Evolutionary conservation across 1,140 invertebrate genomes (phyloP).

Genomic region (Drosophila lowei): DNA sequence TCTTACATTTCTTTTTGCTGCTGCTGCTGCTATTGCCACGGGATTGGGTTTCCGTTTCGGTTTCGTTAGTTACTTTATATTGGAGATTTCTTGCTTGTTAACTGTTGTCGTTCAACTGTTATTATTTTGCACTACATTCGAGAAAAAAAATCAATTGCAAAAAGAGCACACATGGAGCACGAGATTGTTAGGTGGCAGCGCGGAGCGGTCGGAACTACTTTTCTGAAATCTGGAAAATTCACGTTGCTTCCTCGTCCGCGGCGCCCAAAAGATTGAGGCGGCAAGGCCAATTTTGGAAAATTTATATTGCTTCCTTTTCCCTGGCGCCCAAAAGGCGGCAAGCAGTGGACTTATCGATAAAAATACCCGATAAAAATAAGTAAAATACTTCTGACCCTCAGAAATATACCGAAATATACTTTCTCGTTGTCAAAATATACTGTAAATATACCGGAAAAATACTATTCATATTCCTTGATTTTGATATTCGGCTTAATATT

Average conservation of each 20-base stretch:
- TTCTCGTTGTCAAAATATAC: too few relatives aligned
- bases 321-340: too few relatives aligned
- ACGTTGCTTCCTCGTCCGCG: slow-evolving; percentile 11
- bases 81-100: slow-evolving; percentile 17
- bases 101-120: slow-evolving; percentile 37
- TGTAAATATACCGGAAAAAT: too few relatives aligned
- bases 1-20: slow-evolving; percentile 32
- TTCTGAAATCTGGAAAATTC: neutral
- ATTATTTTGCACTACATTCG: slow-evolving; percentile 47
- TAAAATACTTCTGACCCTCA: too few relatives aligned
- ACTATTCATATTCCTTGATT: too few relatives aligned
- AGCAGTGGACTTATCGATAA: too few relatives aligned
- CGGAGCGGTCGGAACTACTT: slow-evolving; percentile 56
- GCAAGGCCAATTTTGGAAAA: too few relatives aligned
- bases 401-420: too few relatives aligned
- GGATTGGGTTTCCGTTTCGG: too few relatives aligned
- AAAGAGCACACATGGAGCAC: slow-evolving; percentile 58
- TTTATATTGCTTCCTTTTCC: too few relatives aligned
- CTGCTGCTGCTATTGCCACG: slow-evolving; percentile 24
- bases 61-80: slow-evolving; percentile 19
- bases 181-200: slow-evolving; percentile 54
- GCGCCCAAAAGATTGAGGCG: slow-evolving; percentile 14
- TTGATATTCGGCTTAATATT: too few relatives aligned
- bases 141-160: slow-evolving; percentile 68
- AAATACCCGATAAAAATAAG: too few relatives aligned